A percentile compares a stretch with the other conserved stretches of the same genome.
These are phyloP conservation scores for Girardia tigrina DNA, from an alignment of 2,888 invertebrate genomes.

Conservation along the genomic window DNA sequence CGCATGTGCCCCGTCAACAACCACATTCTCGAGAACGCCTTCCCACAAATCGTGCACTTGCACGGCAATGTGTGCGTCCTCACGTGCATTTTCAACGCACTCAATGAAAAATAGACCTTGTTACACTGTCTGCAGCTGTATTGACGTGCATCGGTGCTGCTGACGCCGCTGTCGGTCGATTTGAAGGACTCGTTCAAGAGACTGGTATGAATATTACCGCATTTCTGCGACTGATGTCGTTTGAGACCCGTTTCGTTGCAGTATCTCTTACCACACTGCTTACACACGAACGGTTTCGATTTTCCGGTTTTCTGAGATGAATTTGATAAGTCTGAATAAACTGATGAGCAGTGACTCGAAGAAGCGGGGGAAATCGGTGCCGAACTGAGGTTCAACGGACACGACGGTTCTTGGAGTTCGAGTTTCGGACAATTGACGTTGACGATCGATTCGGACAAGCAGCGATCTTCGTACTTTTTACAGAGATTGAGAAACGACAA, in stretches of 20 bases:
- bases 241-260: not conserved
- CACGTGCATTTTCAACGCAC: slow-evolving; percentile 95
- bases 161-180: not conserved
- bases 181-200: not conserved
- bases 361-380: not conserved
- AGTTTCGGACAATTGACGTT: not conserved
- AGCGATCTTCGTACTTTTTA: not conserved
- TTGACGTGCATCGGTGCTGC: slow-evolving; percentile 48
- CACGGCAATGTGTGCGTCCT: slow-evolving; percentile 90
- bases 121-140: slow-evolving; percentile 90
- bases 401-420: not conserved
- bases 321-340: not conserved
- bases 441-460: not conserved
- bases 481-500: not conserved
- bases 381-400: not conserved
- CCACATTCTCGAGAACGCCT: slow-evolving; percentile 92
- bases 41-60: slow-evolving; percentile 86
- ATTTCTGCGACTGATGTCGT: not conserved
- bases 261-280: not conserved
- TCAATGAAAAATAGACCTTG: slow-evolving; percentile 81
- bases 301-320: not conserved
- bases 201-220: too few species aligned
- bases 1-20: slow-evolving; percentile 87
- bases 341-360: not conserved
- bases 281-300: not conserved